Conservation (phyloP, 2,888 invertebrate genomes). For the Chymomyza amoena region DNA sequence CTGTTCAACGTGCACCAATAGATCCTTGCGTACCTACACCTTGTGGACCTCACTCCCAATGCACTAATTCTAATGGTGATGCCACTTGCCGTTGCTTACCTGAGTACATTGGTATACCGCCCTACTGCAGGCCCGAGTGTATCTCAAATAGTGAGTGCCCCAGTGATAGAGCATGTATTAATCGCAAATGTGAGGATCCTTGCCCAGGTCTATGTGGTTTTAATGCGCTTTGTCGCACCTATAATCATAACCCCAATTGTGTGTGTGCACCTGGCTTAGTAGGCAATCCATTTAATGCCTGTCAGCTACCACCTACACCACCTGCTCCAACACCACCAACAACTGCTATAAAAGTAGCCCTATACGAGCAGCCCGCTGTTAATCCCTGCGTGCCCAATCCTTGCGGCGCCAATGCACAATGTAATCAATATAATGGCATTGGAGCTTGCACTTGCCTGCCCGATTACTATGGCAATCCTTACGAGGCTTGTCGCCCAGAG, state of each 20-base stretch:
- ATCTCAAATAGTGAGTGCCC: constrained; percentile 86
- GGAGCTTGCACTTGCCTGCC: constrained; percentile 86
- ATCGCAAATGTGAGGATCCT: constrained; percentile 88
- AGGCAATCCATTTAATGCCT: constrained; percentile 87
- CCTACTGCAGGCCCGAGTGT: constrained; percentile 87
- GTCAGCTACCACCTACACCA: constrained; percentile 71
- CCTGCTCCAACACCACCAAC: constrained; percentile 23
- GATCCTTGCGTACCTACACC: constrained; percentile 82
- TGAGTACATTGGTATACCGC: constrained; percentile 84
- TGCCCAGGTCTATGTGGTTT: constrained; percentile 87
- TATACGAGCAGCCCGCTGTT: constrained; percentile 59
- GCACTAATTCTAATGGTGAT: constrained; percentile 83
- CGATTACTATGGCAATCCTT: constrained; percentile 83
- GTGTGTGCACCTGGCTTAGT: constrained; percentile 83
- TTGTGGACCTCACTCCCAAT: constrained; percentile 88
- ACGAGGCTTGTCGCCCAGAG: constrained; percentile 87
- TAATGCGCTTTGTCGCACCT: constrained; percentile 85
- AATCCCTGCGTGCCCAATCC: constrained; percentile 86
- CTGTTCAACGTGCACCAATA: constrained; percentile 45
- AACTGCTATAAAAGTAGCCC: constrained; percentile 38
- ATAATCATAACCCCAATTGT: constrained; percentile 88
- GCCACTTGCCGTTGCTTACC: constrained; percentile 87
- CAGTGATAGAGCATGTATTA: constrained; percentile 85
- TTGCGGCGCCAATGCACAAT: constrained; percentile 86
- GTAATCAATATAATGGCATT: constrained; percentile 82